Evolutionary conservation across 2,888 invertebrate genomes (phyloP), one percentile per base, ranked within the genome.

Genomic region (Tetragnatha montana): DNA sequence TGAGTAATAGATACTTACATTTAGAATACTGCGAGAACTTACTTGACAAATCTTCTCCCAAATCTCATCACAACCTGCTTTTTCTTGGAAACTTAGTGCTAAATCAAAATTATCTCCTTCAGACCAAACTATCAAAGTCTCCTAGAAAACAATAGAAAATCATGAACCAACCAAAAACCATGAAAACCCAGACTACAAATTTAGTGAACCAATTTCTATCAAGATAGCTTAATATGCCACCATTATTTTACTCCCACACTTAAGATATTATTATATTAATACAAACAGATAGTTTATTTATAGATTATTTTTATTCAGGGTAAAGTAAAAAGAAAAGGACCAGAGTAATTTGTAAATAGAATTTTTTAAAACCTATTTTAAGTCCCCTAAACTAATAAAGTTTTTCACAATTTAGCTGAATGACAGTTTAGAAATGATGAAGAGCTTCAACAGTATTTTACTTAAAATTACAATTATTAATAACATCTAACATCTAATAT

Each of bases 11-110:
- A 88, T 88, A 88, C 88, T 88, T 88, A 88, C 88, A 88, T 88
- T 88, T 74, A 88, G 79, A 79, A 88, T 73, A 83, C 88, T 88
- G 73, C 88, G 88, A 60, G 88, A 88, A 71, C 93, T 93, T 94
- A 96, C 97, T 95, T 98, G 97, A 94, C 99, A 99, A 93, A 99
- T 99, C 94, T 99, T 99, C 93, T 99, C 99, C 99, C 99, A 99
- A 93, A 99, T 99, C 94, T 99, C 99, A 95, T 99, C 99, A 95
- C 99, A 99, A 93, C 99, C 99, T 91, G 97, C 97, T 94, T 99
- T 99, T 94, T 99, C 99, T 95, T 99, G 99, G 95, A 99, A 99
- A 95, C 99, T 99, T 92, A 99, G 95, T 86, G 99, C 99, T 94
- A 99, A 95, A 95, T 99, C 99, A 94, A 98, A 99, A 94, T 98